Evolutionary conservation across 2,888 invertebrate genomes (phyloP).

Genomic region (Stratiomys singularior): DNA sequence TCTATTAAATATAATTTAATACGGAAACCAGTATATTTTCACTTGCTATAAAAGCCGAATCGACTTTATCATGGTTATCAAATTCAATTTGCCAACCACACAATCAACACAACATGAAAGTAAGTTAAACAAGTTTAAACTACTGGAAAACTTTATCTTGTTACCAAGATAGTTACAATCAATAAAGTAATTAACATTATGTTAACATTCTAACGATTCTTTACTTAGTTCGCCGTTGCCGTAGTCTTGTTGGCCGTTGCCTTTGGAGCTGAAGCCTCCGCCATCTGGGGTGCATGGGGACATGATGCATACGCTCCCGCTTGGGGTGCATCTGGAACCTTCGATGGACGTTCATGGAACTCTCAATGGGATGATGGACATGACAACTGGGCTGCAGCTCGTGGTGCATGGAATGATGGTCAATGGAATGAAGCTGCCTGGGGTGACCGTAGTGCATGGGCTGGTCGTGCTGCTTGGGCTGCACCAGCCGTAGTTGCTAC

Average conservation of each 20-base stretch:
- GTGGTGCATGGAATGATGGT: conserved; percentile 14
- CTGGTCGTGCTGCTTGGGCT: neutral
- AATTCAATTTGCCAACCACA: no score
- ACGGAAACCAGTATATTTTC: no score
- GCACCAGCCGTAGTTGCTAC: neutral
- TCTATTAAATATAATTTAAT: no score
- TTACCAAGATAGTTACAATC: no score
- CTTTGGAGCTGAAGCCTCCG: conserved; percentile 52
- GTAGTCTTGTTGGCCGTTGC: conserved; percentile 52
- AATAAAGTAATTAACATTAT: no score
- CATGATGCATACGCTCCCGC: conserved; percentile 54
- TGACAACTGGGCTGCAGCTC: neutral
- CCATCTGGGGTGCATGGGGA: conserved; percentile 53
- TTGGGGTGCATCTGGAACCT: conserved; percentile 53
- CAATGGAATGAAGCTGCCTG: conserved; percentile 52
- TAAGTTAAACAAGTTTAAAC: no score
- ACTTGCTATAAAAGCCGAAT: no score
- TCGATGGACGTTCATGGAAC: conserved; percentile 50
- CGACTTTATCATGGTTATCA: no score
- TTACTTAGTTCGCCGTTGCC: conserved; percentile 56
- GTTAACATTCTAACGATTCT: neutral
- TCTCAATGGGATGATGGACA: conserved; percentile 47
- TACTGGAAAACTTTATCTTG: no score
- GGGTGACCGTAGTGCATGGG: conserved; percentile 12
- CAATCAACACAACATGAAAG: conserved; percentile 61